A percentile compares a stretch with the other conserved stretches of the same genome.
phyloP scores from a whole-genome alignment of 64 coral and sea anemone genomes.

The Montipora capricornis region DNA sequence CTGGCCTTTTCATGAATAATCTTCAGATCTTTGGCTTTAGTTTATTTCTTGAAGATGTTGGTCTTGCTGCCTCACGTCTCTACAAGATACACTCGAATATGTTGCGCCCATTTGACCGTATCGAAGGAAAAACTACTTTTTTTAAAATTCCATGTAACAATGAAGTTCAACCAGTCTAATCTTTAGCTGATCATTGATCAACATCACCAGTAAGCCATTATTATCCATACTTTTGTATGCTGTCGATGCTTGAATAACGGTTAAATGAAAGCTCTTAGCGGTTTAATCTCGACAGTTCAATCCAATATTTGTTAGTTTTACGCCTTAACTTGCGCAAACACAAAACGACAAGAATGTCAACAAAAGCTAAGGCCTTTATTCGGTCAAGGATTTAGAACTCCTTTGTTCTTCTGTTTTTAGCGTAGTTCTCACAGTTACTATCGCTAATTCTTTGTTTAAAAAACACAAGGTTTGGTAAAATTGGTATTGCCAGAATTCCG shows the following conservation, averaged over 20 bases:
- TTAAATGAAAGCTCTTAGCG: background rate
- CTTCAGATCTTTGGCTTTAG: background rate
- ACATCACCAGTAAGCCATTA: background rate
- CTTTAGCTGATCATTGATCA: background rate
- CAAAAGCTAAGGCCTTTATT: background rate
- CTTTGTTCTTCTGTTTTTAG: too few species aligned
- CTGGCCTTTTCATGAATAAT: too few species aligned
- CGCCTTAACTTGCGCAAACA: background rate
- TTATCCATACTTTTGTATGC: background rate
- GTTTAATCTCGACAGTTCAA: background rate
- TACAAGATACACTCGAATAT: background rate
- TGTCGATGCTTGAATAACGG: background rate
- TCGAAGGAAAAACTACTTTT: constrained; percentile 42
- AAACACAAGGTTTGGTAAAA: background rate
- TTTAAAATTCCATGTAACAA: background rate
- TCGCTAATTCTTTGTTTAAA: too few species aligned
- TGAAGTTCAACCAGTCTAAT: background rate
- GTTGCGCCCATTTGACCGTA: background rate
- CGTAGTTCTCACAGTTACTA: background rate
- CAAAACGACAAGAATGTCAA: background rate
- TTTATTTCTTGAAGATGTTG: background rate
- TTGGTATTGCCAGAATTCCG: background rate
- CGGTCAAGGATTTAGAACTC: too few species aligned
- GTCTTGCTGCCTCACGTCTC: background rate
- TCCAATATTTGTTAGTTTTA: background rate